Evolutionary conservation across 2,797 vertebrate species (phyloP), one percentile per base, ranked within the genome.

Genomic region (Craterocephalus amniculus): DNA sequence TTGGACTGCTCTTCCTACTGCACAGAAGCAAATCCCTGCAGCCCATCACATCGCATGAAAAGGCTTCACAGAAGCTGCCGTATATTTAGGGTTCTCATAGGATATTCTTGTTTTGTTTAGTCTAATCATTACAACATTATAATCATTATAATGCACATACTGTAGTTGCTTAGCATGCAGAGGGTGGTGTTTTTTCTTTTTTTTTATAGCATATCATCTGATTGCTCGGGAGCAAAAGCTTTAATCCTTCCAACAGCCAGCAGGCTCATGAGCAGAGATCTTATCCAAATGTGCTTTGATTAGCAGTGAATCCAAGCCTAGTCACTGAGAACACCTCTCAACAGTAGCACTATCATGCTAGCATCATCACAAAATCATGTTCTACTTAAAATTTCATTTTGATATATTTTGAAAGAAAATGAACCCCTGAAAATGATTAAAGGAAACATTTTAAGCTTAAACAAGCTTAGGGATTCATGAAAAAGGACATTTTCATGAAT

Each of bases 11-110:
- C 3, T 38, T 55, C 8, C 24, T 14, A 16, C 34, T 64, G 48
- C 70, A 71, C 32, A 34, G 24, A 48, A 71, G 63, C 24, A 40
- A 78, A 78, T 65, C 65, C 55, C 49, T 60, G 55, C 49, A 52
- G 35, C 29, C 40, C 13, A 38, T 38, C 20, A 32, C 45, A 45
- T 35, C 18, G 16, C 40, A 45, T 16, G 34, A 8, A 65, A 55
- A 65, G 43, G 40, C 43, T 58, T 29, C 22, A 26, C 13, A 62
- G 31, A 22, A 31, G 34, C 65, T 57, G 48, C 24, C 36, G 13
- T 26, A 16, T 34, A 27, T 24, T 43, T 36, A 38, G 7, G 35
- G 27, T 43, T 34, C 45, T 43, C 27, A 32, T 45, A 11, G 38
- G 12, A 54, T 57, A 12, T 24, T 58, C 8, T 18, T 20, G 45